Evolutionary conservation across 2,113 vertebrate genomes (phyloP).

Genomic region (Gallinago paraguaiae): DNA sequence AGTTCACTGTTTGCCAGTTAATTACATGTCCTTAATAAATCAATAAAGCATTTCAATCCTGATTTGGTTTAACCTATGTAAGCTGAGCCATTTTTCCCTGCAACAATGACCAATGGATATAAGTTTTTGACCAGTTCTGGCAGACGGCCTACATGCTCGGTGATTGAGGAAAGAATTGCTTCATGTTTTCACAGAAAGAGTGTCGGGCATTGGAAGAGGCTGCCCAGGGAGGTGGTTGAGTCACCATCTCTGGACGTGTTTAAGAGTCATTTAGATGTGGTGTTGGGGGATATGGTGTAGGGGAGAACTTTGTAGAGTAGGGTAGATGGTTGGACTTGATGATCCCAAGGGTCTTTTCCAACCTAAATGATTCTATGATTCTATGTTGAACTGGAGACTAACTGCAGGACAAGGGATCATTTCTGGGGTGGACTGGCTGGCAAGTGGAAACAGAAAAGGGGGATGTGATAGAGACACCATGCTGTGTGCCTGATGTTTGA

Average conservation of each 20-base stretch:
- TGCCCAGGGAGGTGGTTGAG: too few species aligned
- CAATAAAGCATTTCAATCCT: not conserved
- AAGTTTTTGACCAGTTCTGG: not conserved
- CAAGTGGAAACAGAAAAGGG: not conserved
- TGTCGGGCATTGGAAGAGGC: too few species aligned
- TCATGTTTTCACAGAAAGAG: not conserved
- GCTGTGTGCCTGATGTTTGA: not conserved
- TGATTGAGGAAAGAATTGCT: not conserved
- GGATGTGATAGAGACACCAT: rapidly evolving
- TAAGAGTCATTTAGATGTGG: too few species aligned
- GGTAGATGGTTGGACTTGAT: too few species aligned
- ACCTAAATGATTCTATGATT: too few species aligned
- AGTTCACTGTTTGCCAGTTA: not conserved
- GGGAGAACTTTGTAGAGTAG: too few species aligned
- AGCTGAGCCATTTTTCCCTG: not conserved
- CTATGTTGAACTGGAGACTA: not conserved
- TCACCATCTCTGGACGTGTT: too few species aligned
- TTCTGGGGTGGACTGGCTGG: not conserved
- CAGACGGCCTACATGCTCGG: not conserved
- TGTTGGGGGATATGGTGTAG: too few species aligned
- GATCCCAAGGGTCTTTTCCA: too few species aligned
- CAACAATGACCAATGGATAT: not conserved
- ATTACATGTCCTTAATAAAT: not conserved
- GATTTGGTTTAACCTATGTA: not conserved
- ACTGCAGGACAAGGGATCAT: not conserved